Base-by-base conservation (phyloP, 2,797 vertebrate species). In the Spinus olivaceus region DNA sequence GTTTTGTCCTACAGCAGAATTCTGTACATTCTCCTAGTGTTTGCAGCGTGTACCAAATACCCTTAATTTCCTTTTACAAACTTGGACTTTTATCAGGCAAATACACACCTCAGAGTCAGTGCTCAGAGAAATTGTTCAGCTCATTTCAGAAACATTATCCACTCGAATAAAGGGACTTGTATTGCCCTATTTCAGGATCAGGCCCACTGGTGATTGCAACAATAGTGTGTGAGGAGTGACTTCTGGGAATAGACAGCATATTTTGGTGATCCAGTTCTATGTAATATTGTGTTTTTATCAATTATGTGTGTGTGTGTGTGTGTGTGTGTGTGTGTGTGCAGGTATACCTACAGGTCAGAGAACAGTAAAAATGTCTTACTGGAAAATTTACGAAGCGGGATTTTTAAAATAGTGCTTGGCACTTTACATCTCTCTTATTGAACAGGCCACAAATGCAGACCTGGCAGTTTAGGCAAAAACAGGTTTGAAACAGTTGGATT, bases 361-460 rank as follows among this genome's bases (percentile, higher is more conserved):
- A 64, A 60, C 42, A 66, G 24, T 81, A 61, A 91, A 91, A 87
- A 67, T 63, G 28, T 51, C 74, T 46, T 49, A 28, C 49, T 65
- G 46, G 54, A 49, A 85, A 81, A 89, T 78, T 72, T 81, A 56
- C 7, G 2, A 92, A 93, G 53, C 0, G 0, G 37, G 22, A 39
- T 57, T 84, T 94, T 92, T 84, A 25, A 91, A 88, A 74, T n/a
- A 37, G 9, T 41, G 25, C 20, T 81, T 71, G 49, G 35, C 46
- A 51, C 17, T 88, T 81, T 81, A 8, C 0, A 0, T 66, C 35
- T 81, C 37, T 77, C n/a, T 70, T 66, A 70, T 8, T 32, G 66
- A 90, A 70, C 22, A 76, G 54, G 47, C 47, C 86, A 37, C 60
- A 79, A 90, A 86, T 59, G 41, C 44, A 78, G 41, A 79, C 47